Conservation (phyloP, 2,797 vertebrate species). For the Tangara arthus region DNA sequence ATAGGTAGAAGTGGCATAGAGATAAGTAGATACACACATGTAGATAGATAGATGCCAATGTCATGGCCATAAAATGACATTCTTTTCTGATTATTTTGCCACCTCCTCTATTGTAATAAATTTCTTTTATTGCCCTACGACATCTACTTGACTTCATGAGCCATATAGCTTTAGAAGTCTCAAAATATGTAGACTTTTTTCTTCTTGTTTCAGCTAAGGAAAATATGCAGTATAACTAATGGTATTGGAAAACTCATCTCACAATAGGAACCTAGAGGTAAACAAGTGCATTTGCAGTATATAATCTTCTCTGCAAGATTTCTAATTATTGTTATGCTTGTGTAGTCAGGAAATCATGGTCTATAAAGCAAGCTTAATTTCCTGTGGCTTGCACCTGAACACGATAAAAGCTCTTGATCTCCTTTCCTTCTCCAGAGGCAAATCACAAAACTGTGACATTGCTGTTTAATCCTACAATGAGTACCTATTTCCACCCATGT, state of each 20-base stretch:
- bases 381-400: conserved; percentile 72
- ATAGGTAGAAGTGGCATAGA: neutral
- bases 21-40: neutral
- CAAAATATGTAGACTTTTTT: neutral
- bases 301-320: conserved; percentile 52
- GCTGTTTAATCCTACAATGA: conserved; percentile 54
- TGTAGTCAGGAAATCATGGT: conserved; percentile 66
- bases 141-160: neutral
- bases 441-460: conserved; percentile 62
- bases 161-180: neutral
- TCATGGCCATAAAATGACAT: neutral
- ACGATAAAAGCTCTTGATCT: conserved; percentile 74
- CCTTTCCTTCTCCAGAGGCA: conserved; percentile 65
- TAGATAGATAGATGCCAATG: neutral
- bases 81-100: neutral
- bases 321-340: conserved; percentile 65
- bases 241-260: neutral
- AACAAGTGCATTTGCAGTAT: conserved; percentile 47
- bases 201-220: neutral
- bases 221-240: neutral
- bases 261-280: conserved; percentile 10
- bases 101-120: neutral
- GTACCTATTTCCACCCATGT: conserved; percentile 24
- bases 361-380: conserved; percentile 68
- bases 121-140: neutral